phyloP scores from a whole-genome alignment of 2,888 invertebrate genomes.

The Corythucha ciliata region DNA sequence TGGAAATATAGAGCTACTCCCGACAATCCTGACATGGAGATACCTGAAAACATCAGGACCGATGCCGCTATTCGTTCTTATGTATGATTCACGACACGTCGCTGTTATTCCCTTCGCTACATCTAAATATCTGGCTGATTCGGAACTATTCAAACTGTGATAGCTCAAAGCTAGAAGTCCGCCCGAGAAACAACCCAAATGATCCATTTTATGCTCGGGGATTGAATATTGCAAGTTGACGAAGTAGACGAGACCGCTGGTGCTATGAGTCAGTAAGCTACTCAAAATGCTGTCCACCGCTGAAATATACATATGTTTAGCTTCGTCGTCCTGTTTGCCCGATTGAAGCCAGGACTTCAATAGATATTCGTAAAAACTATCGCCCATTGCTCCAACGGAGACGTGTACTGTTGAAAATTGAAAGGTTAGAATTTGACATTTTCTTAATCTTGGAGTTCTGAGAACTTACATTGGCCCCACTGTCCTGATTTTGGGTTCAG shows the following conservation, averaged over 20 bases:
- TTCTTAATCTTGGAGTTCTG: slow-evolving; percentile 3
- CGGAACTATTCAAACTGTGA: slow-evolving; percentile 58
- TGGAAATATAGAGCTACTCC: too few species aligned
- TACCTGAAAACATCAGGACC: slow-evolving; percentile 45
- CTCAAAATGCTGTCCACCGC: slow-evolving; percentile 79
- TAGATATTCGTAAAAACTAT: slow-evolving; percentile 98
- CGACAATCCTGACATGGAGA: too few species aligned
- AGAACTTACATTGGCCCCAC: slow-evolving; percentile 92
- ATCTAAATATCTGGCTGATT: slow-evolving; percentile 72
- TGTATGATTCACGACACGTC: slow-evolving; percentile 97
- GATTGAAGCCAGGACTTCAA: slow-evolving; percentile 87
- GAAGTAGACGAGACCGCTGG: slow-evolving; percentile 75
- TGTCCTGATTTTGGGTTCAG: slow-evolving; percentile 90
- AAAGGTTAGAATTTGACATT: background rate
- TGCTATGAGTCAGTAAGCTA: slow-evolving; percentile 72
- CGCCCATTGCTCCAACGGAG: slow-evolving; percentile 93
- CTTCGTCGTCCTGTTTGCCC: slow-evolving; percentile 69
- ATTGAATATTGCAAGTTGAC: slow-evolving; percentile 85
- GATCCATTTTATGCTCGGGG: slow-evolving; percentile 96
- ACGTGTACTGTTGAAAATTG: slow-evolving; percentile 80
- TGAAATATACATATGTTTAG: slow-evolving; percentile 85
- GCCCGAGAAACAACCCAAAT: slow-evolving; percentile 94
- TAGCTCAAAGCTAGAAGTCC: slow-evolving; percentile 91
- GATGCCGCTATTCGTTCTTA: slow-evolving; percentile 75
- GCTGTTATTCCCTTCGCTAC: slow-evolving; percentile 82